Conservation (phyloP, 1,140 invertebrate species). For the Aethina tumida region DNA sequence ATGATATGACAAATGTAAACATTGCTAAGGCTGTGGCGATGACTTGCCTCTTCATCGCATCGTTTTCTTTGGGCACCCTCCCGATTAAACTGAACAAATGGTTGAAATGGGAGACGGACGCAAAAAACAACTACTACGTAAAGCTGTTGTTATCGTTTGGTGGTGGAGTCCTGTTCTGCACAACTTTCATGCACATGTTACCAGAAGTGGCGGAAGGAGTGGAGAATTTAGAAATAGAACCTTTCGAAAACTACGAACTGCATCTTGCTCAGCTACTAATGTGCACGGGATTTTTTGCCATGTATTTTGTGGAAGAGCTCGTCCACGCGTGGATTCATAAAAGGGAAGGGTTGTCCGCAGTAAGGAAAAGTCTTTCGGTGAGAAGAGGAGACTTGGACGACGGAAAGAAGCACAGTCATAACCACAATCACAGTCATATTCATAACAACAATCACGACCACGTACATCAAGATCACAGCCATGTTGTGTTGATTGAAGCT, state of each 20-base stretch:
- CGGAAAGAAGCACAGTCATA: background rate
- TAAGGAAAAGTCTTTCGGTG: slow-evolving; percentile 36
- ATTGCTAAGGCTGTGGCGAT: slow-evolving; percentile 62
- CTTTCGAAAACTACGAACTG: slow-evolving; percentile 42
- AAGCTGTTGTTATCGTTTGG: slow-evolving; percentile 72
- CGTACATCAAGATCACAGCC: slow-evolving; percentile 23
- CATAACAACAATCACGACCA: slow-evolving; percentile 13
- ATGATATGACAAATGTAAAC: slow-evolving; percentile 10
- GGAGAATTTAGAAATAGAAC: slow-evolving; percentile 43
- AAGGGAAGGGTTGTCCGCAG: slow-evolving; percentile 8
- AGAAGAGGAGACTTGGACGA: slow-evolving; percentile 1
- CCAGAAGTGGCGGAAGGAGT: slow-evolving; percentile 75
- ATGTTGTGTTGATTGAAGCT: slow-evolving; percentile 38
- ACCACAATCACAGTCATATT: slow-evolving; percentile 17
- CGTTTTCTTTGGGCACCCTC: slow-evolving; percentile 55
- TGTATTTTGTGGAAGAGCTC: slow-evolving; percentile 75
- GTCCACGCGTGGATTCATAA: slow-evolving; percentile 58
- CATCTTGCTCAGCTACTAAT: slow-evolving; percentile 61
- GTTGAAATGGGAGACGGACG: slow-evolving; percentile 43
- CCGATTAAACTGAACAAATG: slow-evolving; percentile 56
- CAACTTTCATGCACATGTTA: slow-evolving; percentile 81
- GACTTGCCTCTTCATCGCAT: slow-evolving; percentile 54
- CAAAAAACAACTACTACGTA: slow-evolving; percentile 40
- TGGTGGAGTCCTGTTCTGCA: slow-evolving; percentile 82
- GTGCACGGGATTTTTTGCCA: slow-evolving; percentile 71